phyloP scores from a whole-genome alignment of 2,888 invertebrate genomes.

The Herminia tarsipennalis region DNA sequence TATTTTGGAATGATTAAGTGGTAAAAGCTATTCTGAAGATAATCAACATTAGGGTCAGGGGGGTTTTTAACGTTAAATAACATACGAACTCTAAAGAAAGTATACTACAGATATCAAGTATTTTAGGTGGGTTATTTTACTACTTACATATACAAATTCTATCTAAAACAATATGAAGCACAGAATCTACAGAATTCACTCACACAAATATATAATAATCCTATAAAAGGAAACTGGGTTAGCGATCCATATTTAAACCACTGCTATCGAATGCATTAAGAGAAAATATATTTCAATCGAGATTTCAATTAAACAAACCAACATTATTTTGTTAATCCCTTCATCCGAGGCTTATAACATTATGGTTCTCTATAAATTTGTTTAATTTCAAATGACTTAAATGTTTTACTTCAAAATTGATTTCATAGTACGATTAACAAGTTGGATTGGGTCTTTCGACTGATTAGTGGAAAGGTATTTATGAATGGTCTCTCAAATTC shows the following conservation, averaged over 20 bases:
- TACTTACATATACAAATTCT: too few relatives aligned
- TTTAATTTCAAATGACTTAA: slow-evolving; percentile 2
- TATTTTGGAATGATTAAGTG: too few relatives aligned
- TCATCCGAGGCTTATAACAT: neutral
- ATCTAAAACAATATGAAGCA: too few relatives aligned
- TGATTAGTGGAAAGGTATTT: neutral
- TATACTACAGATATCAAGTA: too few relatives aligned
- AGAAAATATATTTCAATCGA: neutral
- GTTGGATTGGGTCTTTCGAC: neutral
- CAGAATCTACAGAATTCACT: too few relatives aligned
- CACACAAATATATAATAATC: too few relatives aligned
- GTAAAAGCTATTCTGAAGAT: too few relatives aligned
- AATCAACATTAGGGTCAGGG: too few relatives aligned
- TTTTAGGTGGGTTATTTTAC: too few relatives aligned
- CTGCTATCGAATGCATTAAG: neutral
- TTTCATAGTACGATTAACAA: slow-evolving; percentile 1
- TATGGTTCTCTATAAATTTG: neutral
- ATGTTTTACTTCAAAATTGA: slow-evolving; percentile 4
- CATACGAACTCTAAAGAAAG: too few relatives aligned
- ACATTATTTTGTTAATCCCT: slow-evolving; percentile 2
- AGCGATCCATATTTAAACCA: neutral
- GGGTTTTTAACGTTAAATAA: too few relatives aligned
- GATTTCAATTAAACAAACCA: neutral
- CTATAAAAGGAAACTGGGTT: neutral
- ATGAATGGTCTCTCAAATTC: neutral